Evolutionary conservation across 2,888 invertebrate species (phyloP), one percentile per base, ranked within the genome.

Genomic region (Diaprepes abbreviatus): DNA sequence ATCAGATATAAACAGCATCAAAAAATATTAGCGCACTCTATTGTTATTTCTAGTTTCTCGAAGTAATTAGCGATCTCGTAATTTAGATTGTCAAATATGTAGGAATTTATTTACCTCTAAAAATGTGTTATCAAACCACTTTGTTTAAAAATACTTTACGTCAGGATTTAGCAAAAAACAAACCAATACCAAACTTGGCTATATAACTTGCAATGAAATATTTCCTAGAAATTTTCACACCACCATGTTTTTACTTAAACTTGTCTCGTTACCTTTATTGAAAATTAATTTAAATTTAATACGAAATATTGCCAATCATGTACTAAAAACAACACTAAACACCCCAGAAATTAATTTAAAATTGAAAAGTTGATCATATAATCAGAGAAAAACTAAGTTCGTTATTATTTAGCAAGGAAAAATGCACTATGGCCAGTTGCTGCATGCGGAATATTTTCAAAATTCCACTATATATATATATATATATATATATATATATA

Each of bases 281-380:
- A 43, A 43, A 21, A 14, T 43, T 43, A 43, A 43, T 43, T 43
- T n/a, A n/a, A 43, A 3, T 43, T 21, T 43, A 43, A 43, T 43
- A 21, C 7, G 19, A 21, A 2, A 19, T 43, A 17, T 17, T 43
- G n/a, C 28, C 24, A 28, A 48, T 12, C 48, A 48, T 28, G 28
- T 16, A 50, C 28, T 28, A 50, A 50, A 50, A 50, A 50, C 24
- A 48, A 48, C 24, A 48, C 48, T 2, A 50, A 21, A 12, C 14
- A 28, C 48, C 48, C 48, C 28, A 50, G 12, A 28, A 50, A 28
- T 50, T 50, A 50, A 50, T 28, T 16, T 50, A 28, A 50, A 50
- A 50, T 50, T 50, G 48, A 50, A 50, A 50, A 50, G 28, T 9
- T 28, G 48, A 45, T 45, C 45, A 24, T n/a, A 2, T 19, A 3